phyloP scores from a whole-genome alignment of 2,797 vertebrate genomes.

The Schizopygopsis malacanthus region DNA sequence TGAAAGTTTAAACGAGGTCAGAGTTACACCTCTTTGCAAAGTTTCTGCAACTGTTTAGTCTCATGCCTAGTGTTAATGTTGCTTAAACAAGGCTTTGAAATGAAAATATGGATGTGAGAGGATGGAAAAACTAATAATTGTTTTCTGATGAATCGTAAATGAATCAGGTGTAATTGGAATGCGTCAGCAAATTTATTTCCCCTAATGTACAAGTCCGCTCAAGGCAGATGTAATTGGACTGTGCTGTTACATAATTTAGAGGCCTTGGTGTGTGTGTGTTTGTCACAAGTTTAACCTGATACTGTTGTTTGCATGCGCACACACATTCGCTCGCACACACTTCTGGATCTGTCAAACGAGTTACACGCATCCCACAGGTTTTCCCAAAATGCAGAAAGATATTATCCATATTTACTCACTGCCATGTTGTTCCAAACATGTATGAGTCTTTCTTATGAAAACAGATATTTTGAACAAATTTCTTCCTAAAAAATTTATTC shows the following conservation, averaged over 20 bases:
- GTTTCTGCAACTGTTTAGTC: constrained; percentile 11
- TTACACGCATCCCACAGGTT: neutral
- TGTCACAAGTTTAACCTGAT: constrained; percentile 29
- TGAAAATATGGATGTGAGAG: neutral
- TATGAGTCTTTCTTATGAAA: neutral
- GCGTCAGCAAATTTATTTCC: constrained; percentile 40
- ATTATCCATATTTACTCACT: neutral
- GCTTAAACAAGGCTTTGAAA: neutral
- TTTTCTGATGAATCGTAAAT: constrained; percentile 18
- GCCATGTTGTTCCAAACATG: neutral
- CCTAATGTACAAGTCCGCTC: constrained; percentile 64
- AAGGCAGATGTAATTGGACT: constrained; percentile 58
- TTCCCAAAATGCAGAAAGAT: neutral
- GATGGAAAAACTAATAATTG: constrained; percentile 14
- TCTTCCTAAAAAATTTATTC: neutral
- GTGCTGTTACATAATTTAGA: constrained; percentile 71
- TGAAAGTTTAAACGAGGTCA: constrained; percentile 37
- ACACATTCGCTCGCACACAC: neutral
- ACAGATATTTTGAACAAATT: neutral
- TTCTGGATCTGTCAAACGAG: constrained; percentile 15
- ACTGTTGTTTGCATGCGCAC: constrained; percentile 30
- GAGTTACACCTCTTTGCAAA: constrained; percentile 32
- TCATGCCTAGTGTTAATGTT: constrained; percentile 7
- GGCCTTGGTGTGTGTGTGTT: constrained; percentile 20
- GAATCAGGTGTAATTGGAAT: constrained; percentile 43